These are phyloP conservation scores for Nannoperca obscura DNA, from an alignment of 2,797 vertebrate genomes.

Conservation along the genomic window DNA sequence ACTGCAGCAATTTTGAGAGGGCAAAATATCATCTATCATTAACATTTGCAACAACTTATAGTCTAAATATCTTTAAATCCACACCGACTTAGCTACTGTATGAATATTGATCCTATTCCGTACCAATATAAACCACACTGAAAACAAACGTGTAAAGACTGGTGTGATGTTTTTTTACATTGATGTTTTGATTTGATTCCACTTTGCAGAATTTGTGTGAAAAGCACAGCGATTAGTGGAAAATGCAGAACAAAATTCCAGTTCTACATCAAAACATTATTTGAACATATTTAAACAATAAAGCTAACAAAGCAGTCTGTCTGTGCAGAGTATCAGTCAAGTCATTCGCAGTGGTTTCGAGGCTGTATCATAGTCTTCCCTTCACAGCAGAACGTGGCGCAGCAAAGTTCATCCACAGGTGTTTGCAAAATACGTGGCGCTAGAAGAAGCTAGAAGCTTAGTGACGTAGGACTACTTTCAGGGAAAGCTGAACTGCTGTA, in stretches of 20 bases:
- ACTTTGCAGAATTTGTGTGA: not conserved
- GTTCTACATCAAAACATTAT: not conserved
- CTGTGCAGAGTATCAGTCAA: not conserved
- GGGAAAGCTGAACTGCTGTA: not conserved
- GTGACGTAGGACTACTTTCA: not conserved
- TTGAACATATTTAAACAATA: not conserved
- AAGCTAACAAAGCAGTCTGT: not conserved
- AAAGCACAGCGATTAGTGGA: not conserved
- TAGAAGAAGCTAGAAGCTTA: not conserved
- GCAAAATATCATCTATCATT: not conserved
- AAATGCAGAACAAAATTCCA: not conserved
- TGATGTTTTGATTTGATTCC: not conserved
- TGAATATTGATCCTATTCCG: not conserved
- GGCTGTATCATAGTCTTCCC: not conserved
- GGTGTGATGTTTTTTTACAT: not conserved
- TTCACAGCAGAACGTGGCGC: not conserved
- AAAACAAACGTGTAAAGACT: not conserved
- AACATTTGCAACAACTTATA: not conserved
- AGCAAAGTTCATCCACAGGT: not conserved
- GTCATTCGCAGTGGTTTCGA: too few relatives aligned
- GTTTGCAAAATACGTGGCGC: not conserved
- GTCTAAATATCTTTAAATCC: not conserved
- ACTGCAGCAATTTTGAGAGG: not conserved
- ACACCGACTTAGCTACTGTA: not conserved
- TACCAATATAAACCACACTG: not conserved